A percentile compares a stretch with the other conserved stretches of the same genome.
Evolutionary conservation across 1,140 invertebrate genomes (phyloP).

Genomic region (Hestina assimilis): DNA sequence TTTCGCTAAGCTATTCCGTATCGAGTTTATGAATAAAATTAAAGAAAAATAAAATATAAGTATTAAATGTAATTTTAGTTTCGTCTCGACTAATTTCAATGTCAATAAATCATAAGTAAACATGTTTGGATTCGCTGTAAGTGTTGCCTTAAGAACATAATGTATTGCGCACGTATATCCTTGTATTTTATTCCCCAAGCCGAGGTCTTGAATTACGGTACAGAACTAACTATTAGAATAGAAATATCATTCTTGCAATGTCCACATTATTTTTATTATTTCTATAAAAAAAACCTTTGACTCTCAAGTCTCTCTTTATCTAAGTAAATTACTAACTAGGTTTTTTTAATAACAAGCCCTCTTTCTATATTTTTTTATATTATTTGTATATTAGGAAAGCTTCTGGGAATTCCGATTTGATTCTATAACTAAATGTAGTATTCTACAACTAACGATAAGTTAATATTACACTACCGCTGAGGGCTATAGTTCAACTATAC

Average conservation of each 20-base stretch:
- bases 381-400: too few species aligned
- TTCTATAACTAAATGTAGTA: too few species aligned
- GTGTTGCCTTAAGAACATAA: constrained; percentile 19
- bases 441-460: too few species aligned
- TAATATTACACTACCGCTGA: too few species aligned
- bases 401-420: too few species aligned
- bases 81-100: constrained; percentile 4
- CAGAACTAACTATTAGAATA: background rate
- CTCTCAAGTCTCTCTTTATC: too few species aligned
- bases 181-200: constrained; percentile 19
- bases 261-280: too few species aligned
- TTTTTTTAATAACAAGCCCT: too few species aligned
- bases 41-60: background rate
- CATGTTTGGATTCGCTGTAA: constrained; percentile 14
- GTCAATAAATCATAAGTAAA: constrained; percentile 20
- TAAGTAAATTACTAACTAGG: too few species aligned
- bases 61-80: background rate
- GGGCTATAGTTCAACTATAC: too few species aligned
- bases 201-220: constrained; percentile 20
- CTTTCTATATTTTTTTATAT: too few species aligned
- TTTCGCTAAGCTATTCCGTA: background rate
- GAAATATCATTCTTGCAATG: background rate
- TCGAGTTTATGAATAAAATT: background rate
- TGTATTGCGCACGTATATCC: constrained; percentile 19
- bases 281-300: too few species aligned